Percentiles rank a stretch among this genome's conserved stretches.
phyloP scores from a whole-genome alignment of 53 echinoderm and acorn worm genomes.

The Hippasteria phrygiana region DNA sequence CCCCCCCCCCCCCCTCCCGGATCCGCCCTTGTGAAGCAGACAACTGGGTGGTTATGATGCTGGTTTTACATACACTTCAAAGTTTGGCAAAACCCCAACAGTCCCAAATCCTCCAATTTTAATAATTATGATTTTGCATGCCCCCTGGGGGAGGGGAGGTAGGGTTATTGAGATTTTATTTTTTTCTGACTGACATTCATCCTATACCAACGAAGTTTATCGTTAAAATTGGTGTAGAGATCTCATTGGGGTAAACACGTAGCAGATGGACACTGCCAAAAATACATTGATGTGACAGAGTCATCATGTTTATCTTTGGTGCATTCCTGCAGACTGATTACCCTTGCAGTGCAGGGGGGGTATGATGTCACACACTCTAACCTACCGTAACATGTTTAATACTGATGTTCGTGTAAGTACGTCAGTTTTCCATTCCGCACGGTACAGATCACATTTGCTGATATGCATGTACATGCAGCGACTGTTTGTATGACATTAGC shows the following conservation, averaged over 20 bases:
- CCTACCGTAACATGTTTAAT: background rate
- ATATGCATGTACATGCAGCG: background rate
- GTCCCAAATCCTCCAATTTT: no score
- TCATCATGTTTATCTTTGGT: background rate
- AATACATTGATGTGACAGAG: background rate
- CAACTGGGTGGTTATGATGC: no score
- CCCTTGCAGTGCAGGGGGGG: background rate
- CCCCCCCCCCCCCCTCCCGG: no score
- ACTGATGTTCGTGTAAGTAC: background rate
- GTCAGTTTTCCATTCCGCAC: constrained; percentile 1
- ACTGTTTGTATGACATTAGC: background rate
- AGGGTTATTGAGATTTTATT: no score
- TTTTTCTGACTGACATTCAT: no score
- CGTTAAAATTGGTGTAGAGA: no score
- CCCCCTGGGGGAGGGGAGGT: no score
- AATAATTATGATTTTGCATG: no score
- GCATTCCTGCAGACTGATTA: constrained; percentile 20
- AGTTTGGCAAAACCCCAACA: no score
- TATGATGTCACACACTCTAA: constrained; percentile 10
- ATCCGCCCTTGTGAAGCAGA: no score
- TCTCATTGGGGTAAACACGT: constrained; percentile 6
- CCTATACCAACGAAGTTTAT: no score
- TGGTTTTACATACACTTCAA: no score
- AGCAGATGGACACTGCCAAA: constrained; percentile 1
- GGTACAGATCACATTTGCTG: background rate